phyloP scores from a whole-genome alignment of 2,797 vertebrate genomes.

The Euphonia xanthogaster region DNA sequence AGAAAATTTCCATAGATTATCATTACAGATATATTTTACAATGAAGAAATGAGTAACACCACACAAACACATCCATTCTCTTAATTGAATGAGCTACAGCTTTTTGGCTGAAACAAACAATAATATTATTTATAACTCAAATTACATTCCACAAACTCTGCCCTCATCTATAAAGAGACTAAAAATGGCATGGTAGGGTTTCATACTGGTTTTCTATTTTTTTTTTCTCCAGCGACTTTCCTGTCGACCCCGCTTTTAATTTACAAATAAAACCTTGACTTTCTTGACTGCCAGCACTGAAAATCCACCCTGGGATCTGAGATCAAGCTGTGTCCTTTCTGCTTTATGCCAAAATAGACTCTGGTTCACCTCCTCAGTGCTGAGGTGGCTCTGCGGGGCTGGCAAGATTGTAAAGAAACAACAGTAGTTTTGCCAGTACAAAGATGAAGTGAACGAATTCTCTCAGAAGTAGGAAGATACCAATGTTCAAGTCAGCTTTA shows the following conservation, averaged over 20 bases:
- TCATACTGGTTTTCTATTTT: not conserved
- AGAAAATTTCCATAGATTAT: not conserved
- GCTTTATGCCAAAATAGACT: constrained; percentile 60
- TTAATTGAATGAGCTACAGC: not conserved
- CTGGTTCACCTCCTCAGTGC: not conserved
- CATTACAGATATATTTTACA: not conserved
- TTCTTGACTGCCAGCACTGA: constrained; percentile 21
- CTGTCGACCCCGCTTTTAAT: constrained; percentile 31
- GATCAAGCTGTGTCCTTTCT: constrained; percentile 57
- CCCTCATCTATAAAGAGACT: not conserved
- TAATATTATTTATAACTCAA: constrained; percentile 45
- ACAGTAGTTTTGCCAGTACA: constrained; percentile 27
- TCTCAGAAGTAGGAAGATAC: constrained; percentile 25
- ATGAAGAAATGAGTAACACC: not conserved
- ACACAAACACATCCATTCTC: not conserved
- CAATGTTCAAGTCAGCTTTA: constrained; percentile 22
- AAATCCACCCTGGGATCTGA: constrained; percentile 34
- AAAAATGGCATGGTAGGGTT: constrained; percentile 35
- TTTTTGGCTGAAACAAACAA: constrained; percentile 37
- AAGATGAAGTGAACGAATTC: constrained; percentile 12
- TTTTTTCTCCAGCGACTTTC: not conserved
- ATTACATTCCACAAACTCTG: constrained; percentile 23
- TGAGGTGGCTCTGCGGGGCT: constrained; percentile 26
- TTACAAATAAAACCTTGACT: constrained; percentile 41
- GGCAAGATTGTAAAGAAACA: constrained; percentile 39